These are phyloP conservation scores for Melanargia galathea DNA, from an alignment of 2,888 invertebrate species.

Conservation along the genomic window DNA sequence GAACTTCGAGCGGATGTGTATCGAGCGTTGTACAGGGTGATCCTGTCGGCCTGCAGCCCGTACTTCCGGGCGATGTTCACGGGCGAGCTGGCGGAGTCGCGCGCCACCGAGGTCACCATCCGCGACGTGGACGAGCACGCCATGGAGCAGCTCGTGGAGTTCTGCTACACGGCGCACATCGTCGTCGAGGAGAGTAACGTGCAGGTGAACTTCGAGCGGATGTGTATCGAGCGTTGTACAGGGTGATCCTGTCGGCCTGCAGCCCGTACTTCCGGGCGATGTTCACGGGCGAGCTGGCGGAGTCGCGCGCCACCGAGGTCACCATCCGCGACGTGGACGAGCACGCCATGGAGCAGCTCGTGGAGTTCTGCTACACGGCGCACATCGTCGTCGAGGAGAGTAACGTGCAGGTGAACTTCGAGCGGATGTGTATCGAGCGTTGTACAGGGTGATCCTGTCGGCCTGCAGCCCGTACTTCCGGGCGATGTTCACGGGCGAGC, in stretches of 20 bases:
- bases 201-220: slow-evolving; percentile 79
- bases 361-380: slow-evolving; percentile 99
- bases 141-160: slow-evolving; percentile 98
- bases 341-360: slow-evolving; percentile 97
- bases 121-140: slow-evolving; percentile 98
- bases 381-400: slow-evolving; percentile 98
- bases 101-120: slow-evolving; percentile 99
- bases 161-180: slow-evolving; percentile 99
- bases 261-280: slow-evolving; percentile 70
- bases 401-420: slow-evolving; percentile 90
- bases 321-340: slow-evolving; percentile 98
- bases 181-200: slow-evolving; percentile 99
- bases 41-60: slow-evolving; percentile 97
- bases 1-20: neutral
- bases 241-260: too few relatives aligned
- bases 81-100: slow-evolving; percentile 97
- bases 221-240: too few relatives aligned
- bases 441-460: too few relatives aligned
- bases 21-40: too few relatives aligned
- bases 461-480: too few relatives aligned
- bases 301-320: slow-evolving; percentile 99
- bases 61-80: slow-evolving; percentile 99
- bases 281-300: slow-evolving; percentile 99
- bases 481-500: too few relatives aligned
- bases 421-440: too few relatives aligned